Evolutionary conservation across 2,113 vertebrate species (phyloP).

Genomic region (Eptesicus fuscus): DNA sequence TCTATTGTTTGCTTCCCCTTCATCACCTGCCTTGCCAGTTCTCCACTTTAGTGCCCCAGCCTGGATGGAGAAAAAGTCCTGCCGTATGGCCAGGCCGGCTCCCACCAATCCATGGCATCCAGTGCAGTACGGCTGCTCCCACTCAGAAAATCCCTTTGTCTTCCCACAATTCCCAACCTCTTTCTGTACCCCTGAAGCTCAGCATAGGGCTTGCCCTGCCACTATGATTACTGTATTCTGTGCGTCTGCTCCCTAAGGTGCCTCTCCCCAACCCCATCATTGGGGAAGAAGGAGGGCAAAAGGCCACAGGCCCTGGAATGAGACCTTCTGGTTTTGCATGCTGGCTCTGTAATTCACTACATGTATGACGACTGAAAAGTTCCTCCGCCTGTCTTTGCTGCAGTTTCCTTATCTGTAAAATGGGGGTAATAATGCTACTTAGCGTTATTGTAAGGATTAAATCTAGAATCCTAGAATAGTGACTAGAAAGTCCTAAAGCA

Average conservation of each 20-base stretch:
- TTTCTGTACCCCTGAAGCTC: not conserved
- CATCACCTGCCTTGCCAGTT: not conserved
- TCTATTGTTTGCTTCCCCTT: not conserved
- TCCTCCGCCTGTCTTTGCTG: not conserved
- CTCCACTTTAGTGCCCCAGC: not conserved
- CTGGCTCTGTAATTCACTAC: not conserved
- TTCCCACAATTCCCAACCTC: not conserved
- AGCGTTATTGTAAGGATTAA: not conserved
- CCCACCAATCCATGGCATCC: not conserved
- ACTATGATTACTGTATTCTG: not conserved
- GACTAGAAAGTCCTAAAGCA: not conserved
- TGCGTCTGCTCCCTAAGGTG: not conserved
- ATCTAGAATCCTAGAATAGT: not conserved
- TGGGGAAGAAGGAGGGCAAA: not conserved
- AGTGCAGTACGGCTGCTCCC: not conserved
- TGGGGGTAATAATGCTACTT: not conserved
- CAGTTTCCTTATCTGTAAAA: constrained; percentile 14
- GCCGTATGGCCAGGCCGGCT: not conserved
- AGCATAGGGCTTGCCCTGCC: not conserved
- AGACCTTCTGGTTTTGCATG: not conserved
- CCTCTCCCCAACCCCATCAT: not conserved
- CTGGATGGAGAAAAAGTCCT: not conserved
- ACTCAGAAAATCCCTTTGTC: not conserved
- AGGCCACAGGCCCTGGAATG: not conserved
- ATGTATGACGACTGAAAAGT: not conserved